phyloP scores from a whole-genome alignment of 1,140 invertebrate genomes.

The Paraescarpia echinospica region DNA sequence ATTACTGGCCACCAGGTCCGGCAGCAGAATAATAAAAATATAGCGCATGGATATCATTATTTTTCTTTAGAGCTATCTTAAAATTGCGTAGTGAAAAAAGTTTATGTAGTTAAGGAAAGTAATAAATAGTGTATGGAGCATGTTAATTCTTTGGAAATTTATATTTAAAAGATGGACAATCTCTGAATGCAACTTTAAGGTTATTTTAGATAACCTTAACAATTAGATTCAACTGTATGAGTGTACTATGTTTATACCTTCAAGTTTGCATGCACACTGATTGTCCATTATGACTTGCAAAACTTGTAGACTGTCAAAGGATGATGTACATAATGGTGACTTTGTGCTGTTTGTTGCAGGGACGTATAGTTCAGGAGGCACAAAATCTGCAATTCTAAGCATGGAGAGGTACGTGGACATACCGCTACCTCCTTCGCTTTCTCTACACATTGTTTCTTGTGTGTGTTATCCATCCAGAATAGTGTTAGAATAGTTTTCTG shows the following conservation, averaged over 20 bases:
- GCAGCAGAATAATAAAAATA: too few species aligned
- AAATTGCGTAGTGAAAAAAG: too few species aligned
- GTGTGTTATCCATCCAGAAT: background rate
- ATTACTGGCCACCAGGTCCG: too few species aligned
- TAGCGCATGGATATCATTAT: too few species aligned
- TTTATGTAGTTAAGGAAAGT: too few species aligned
- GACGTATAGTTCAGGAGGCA: background rate
- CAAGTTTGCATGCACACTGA: background rate
- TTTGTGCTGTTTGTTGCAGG: background rate
- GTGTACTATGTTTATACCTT: background rate
- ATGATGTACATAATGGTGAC: background rate
- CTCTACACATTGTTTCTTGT: background rate
- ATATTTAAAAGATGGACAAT: too few species aligned
- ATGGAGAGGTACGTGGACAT: background rate
- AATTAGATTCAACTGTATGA: background rate
- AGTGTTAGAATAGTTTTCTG: background rate
- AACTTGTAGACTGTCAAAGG: background rate
- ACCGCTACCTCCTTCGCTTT: background rate
- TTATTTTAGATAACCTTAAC: background rate
- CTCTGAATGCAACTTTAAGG: background rate
- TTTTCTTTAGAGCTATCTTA: too few species aligned
- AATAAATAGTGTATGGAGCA: too few species aligned
- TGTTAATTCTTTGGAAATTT: too few species aligned
- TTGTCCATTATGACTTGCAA: background rate
- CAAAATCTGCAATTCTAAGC: background rate